Evolutionary conservation across 2,113 vertebrate genomes (phyloP).

Genomic region (Aythya baeri): DNA sequence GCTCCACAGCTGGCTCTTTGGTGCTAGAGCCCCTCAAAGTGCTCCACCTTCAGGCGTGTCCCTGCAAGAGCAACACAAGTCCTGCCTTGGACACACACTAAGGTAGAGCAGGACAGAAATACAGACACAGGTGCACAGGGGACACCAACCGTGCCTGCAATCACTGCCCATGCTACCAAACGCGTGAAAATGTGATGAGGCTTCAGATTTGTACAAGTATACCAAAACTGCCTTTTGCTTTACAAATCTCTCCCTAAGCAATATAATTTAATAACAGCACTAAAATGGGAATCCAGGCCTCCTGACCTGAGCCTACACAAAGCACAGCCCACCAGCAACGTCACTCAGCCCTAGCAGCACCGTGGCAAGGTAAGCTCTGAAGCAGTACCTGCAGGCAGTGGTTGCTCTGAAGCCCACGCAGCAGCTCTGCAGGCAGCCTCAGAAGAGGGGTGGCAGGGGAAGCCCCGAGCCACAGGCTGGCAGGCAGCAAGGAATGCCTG

Average conservation of each 20-base stretch:
- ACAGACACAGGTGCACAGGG: background rate
- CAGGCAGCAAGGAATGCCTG: background rate
- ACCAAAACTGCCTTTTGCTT: background rate
- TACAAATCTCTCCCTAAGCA: background rate
- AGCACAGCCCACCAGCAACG: background rate
- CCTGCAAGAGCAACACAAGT: accelerated
- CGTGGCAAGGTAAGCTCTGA: background rate
- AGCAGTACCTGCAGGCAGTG: background rate
- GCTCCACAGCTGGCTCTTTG: background rate
- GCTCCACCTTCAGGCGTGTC: background rate
- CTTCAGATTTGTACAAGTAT: background rate
- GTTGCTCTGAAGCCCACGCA: background rate
- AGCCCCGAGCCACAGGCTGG: background rate
- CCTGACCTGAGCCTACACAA: background rate
- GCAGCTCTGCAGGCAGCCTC: background rate
- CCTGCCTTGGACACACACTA: background rate
- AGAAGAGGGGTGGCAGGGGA: background rate
- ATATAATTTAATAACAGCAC: background rate
- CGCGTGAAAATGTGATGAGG: background rate
- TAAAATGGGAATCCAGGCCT: background rate
- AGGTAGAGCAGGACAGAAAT: background rate
- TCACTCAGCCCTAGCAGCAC: background rate
- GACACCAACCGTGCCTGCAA: background rate
- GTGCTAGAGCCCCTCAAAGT: background rate
- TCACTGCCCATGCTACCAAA: background rate